These are phyloP conservation scores for Atrina japonica DNA, from an alignment of 2,888 invertebrate species.

Conservation along the genomic window DNA sequence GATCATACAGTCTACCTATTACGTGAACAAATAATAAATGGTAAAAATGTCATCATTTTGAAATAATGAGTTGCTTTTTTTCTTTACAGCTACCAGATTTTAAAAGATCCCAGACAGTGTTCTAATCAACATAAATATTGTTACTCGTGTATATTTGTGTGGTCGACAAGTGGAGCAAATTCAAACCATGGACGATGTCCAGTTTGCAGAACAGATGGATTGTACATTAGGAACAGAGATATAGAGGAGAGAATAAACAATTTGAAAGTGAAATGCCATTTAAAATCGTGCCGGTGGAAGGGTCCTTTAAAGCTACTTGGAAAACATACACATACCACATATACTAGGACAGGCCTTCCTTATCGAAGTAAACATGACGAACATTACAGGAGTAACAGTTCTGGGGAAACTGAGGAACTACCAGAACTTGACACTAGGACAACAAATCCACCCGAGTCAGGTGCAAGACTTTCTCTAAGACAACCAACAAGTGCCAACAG, in stretches of 20 bases:
- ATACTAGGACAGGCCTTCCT: conserved; percentile 37
- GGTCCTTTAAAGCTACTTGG: conserved; percentile 60
- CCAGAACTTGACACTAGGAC: conserved; percentile 21
- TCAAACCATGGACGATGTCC: conserved; percentile 76
- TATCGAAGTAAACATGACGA: conserved; percentile 33
- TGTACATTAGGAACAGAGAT: conserved; percentile 64
- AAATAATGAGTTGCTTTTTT: background rate
- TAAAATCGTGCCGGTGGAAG: conserved; percentile 70
- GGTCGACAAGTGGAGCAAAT: conserved; percentile 76
- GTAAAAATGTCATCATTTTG: too few species aligned
- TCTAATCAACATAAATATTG: conserved; percentile 78
- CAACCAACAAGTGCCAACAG: conserved; percentile 29
- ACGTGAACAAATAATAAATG: too few species aligned
- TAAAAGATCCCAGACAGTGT: conserved; percentile 75
- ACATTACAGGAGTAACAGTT: conserved; percentile 13
- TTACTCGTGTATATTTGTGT: conserved; percentile 76
- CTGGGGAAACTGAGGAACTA: conserved; percentile 17
- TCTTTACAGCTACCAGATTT: conserved; percentile 75
- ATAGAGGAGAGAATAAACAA: conserved; percentile 64
- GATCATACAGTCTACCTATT: too few species aligned
- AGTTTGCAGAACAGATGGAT: conserved; percentile 69
- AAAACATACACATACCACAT: conserved; percentile 64
- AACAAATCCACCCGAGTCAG: background rate
- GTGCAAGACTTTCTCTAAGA: conserved; percentile 15
- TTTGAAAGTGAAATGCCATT: conserved; percentile 71